Percentiles rank a stretch among this genome's conserved stretches.
phyloP scores from a whole-genome alignment of 2,888 invertebrate species.

The Folsomia manolachei region DNA sequence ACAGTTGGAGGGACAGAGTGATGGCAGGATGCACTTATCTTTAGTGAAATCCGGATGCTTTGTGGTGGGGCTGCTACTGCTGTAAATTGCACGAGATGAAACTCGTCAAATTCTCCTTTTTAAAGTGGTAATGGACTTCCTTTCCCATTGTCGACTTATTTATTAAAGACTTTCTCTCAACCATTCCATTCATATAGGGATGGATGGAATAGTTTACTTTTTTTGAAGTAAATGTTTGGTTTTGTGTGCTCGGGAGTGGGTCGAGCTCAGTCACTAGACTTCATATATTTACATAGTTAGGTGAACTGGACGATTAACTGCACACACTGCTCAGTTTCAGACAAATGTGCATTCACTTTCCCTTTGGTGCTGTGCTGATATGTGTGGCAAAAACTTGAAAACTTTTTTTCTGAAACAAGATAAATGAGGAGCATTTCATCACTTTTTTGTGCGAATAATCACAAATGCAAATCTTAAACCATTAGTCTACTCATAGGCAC shows the following conservation, averaged over 20 bases:
- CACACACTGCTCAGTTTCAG: not conserved
- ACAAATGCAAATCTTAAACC: too few relatives aligned
- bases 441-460: not conserved
- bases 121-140: conserved; percentile 4
- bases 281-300: too few relatives aligned
- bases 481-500: too few relatives aligned
- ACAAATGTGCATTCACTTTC: not conserved
- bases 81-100: conserved; percentile 20
- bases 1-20: conserved; percentile 1
- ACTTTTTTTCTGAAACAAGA: not conserved
- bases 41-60: conserved; percentile 20
- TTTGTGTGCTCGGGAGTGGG: too few relatives aligned
- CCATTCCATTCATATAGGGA: not conserved
- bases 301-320: not conserved
- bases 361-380: not conserved
- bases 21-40: conserved; percentile 17
- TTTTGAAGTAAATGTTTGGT: too few relatives aligned
- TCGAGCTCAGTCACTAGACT: too few relatives aligned
- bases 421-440: not conserved
- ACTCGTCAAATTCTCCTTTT: conserved; percentile 17
- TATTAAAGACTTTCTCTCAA: not conserved
- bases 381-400: not conserved
- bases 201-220: too few relatives aligned
- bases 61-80: not conserved
- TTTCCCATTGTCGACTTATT: conserved; percentile 11